These are phyloP conservation scores for Podarcis siculus DNA, from an alignment of 2,797 vertebrate genomes.

Conservation along the genomic window DNA sequence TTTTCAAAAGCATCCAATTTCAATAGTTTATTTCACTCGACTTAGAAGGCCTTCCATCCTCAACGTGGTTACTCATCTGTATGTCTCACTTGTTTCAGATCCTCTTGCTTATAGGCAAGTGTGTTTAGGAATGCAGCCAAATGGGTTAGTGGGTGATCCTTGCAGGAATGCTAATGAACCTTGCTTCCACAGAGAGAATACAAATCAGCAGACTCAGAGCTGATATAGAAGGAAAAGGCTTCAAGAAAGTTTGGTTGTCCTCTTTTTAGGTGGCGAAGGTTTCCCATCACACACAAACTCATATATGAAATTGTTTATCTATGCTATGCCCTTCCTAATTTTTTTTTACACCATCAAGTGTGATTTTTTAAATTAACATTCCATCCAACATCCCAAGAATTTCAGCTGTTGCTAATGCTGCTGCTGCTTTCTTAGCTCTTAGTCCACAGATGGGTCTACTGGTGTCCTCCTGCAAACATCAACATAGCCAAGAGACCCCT, in stretches of 20 bases:
- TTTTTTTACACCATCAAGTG: background rate
- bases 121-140: constrained; percentile 39
- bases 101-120: constrained; percentile 21
- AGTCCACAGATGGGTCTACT: background rate
- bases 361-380: background rate
- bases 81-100: constrained; percentile 6
- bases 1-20: background rate
- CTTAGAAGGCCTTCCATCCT: background rate
- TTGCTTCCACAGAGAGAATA: background rate
- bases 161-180: constrained; percentile 31
- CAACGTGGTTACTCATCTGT: background rate
- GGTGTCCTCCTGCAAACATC: background rate
- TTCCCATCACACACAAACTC: background rate
- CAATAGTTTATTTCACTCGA: background rate
- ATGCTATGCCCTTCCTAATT: background rate
- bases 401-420: background rate
- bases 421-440: background rate
- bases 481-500: background rate
- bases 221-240: constrained; percentile 16
- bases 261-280: background rate
- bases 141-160: constrained; percentile 14
- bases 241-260: background rate
- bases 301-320: background rate
- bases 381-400: background rate
- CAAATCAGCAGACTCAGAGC: background rate